A percentile compares a stretch with the other conserved stretches of the same genome.
phyloP scores from a whole-genome alignment of 2,888 invertebrate species.

The Tipula vernalis region DNA sequence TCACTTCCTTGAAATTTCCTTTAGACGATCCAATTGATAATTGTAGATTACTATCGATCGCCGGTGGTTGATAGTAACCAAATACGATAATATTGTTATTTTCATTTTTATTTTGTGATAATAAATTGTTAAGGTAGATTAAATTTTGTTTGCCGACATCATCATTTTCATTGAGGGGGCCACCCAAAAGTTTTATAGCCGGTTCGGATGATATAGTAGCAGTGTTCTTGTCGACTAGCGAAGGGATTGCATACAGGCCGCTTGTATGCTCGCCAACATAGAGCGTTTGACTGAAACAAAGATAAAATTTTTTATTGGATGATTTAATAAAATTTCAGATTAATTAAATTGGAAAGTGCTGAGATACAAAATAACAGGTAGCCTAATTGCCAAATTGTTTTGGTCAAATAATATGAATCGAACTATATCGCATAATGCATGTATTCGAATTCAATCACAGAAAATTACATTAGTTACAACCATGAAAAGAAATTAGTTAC shows the following conservation, averaged over 20 bases:
- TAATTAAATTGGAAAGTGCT: too few relatives aligned
- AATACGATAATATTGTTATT: conserved; percentile 29
- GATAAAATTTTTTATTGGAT: background rate
- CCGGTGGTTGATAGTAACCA: conserved; percentile 63
- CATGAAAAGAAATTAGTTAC: background rate
- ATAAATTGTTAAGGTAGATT: conserved; percentile 38
- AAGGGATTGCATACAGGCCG: conserved; percentile 85
- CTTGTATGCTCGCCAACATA: conserved; percentile 79
- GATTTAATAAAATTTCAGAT: too few relatives aligned
- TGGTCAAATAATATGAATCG: too few relatives aligned
- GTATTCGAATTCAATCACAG: background rate
- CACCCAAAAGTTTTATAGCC: conserved; percentile 60
- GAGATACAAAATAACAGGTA: too few relatives aligned
- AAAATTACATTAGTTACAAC: background rate
- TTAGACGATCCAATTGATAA: conserved; percentile 26
- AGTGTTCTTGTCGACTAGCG: conserved; percentile 81
- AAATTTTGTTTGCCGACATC: conserved; percentile 28
- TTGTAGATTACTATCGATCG: conserved; percentile 36
- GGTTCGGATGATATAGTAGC: conserved; percentile 67
- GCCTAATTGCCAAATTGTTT: too few relatives aligned
- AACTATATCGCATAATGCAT: background rate
- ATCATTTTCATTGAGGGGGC: conserved; percentile 40
- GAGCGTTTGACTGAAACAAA: conserved; percentile 61
- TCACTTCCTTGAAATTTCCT: conserved; percentile 10
- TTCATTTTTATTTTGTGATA: conserved; percentile 34